These are phyloP conservation scores for Melanotaenia nigrans DNA, from an alignment of 2,797 vertebrate genomes.

Conservation along the genomic window DNA sequence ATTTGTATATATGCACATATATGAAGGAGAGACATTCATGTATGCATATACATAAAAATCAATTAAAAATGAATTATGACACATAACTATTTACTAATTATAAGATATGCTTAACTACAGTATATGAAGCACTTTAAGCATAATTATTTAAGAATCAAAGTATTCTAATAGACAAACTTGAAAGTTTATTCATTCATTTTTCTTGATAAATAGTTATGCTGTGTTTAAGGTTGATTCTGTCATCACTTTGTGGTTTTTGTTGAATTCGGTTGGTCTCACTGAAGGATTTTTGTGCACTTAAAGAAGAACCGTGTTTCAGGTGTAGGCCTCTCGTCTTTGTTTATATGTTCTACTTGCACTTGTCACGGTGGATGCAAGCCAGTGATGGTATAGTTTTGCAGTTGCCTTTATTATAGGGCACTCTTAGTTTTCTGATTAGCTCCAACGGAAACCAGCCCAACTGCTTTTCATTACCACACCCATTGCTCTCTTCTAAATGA, in stretches of 20 bases:
- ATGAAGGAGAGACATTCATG: too few species aligned
- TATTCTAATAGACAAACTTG: not conserved
- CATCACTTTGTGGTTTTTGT: conserved; percentile 11
- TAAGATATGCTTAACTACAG: too few species aligned
- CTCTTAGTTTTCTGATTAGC: conserved; percentile 68
- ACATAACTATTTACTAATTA: too few species aligned
- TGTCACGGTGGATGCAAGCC: conserved; percentile 36
- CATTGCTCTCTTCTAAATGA: conserved; percentile 73
- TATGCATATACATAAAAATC: not conserved
- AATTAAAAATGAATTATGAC: too few species aligned
- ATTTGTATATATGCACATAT: too few species aligned
- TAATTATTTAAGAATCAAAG: not conserved
- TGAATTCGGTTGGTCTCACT: conserved; percentile 11
- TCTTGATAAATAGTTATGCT: not conserved
- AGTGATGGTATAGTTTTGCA: conserved; percentile 17
- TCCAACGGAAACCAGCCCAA: conserved; percentile 67
- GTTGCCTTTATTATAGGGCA: conserved; percentile 56
- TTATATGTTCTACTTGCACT: conserved; percentile 46
- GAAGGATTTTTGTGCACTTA: conserved; percentile 10
- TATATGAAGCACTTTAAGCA: not conserved
- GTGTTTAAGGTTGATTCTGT: conserved; percentile 11
- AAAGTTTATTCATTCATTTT: not conserved
- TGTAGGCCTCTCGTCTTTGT: conserved; percentile 28
- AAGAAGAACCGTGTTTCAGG: conserved; percentile 19
- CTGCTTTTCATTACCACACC: conserved; percentile 70